A percentile compares a stretch with the other conserved stretches of the same genome.
These are phyloP conservation scores for Liparis tanakae DNA, from an alignment of 2,797 vertebrate species.

Conservation along the genomic window DNA sequence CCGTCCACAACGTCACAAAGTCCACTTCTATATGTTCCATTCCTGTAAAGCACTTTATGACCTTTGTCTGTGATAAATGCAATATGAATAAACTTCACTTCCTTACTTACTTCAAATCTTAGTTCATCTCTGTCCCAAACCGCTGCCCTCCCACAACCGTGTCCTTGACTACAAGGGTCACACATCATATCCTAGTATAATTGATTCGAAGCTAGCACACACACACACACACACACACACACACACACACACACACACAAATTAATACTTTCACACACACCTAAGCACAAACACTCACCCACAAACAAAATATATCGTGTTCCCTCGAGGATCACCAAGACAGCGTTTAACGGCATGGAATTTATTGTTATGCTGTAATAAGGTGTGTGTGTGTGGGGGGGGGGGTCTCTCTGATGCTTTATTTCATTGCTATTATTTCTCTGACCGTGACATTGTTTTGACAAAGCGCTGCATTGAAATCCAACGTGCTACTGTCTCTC, in stretches of 20 bases:
- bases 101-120: background rate
- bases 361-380: constrained; percentile 1
- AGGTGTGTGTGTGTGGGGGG: constrained; percentile 7
- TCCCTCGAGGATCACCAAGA: background rate
- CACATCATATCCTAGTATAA: constrained; percentile 41
- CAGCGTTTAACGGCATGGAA: constrained; percentile 10
- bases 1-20: background rate
- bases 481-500: background rate
- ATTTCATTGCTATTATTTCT: background rate
- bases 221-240: constrained; percentile 10
- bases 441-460: background rate
- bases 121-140: background rate
- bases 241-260: constrained; percentile 5
- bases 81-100: too few relatives aligned
- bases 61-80: too few relatives aligned
- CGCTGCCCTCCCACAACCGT: constrained; percentile 19
- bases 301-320: background rate
- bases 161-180: constrained; percentile 40
- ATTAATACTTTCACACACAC: constrained; percentile 10
- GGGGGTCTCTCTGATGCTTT: background rate
- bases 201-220: constrained; percentile 24
- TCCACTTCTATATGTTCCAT: background rate
- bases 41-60: too few relatives aligned
- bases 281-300: background rate
- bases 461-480: constrained; percentile 13